Evolutionary conservation across 1,140 invertebrate species (phyloP).

Genomic region (Lithobius niger): DNA sequence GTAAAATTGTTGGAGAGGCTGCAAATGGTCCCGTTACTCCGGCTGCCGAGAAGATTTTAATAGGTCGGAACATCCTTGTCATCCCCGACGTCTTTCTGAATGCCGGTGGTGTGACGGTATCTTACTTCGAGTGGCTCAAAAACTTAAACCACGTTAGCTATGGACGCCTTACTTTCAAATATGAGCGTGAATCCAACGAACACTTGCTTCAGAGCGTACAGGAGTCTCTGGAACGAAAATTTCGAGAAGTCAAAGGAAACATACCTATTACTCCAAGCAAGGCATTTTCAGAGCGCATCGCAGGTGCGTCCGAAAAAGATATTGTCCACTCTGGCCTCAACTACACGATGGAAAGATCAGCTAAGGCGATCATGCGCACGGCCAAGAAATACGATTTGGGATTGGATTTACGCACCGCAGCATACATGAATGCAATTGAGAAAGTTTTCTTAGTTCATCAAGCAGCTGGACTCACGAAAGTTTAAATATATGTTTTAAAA

Average conservation of each 20-base stretch:
- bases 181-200: slow-evolving; percentile 96
- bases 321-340: slow-evolving; percentile 98
- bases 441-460: slow-evolving; percentile 98
- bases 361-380: slow-evolving; percentile 93
- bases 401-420: slow-evolving; percentile 91
- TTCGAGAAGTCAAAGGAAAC: background rate
- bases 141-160: slow-evolving; percentile 99
- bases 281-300: background rate
- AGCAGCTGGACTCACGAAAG: slow-evolving; percentile 91
- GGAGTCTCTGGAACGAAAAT: background rate
- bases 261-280: background rate
- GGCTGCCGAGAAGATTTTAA: slow-evolving; percentile 87
- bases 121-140: too few species aligned
- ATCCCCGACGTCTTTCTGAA: slow-evolving; percentile 96
- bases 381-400: slow-evolving; percentile 94
- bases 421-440: slow-evolving; percentile 95
- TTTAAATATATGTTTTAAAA: slow-evolving; percentile 31
- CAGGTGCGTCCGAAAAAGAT: slow-evolving; percentile 95
- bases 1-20: slow-evolving; percentile 93
- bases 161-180: slow-evolving; percentile 96
- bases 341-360: slow-evolving; percentile 97
- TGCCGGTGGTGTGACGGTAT: slow-evolving; percentile 98
- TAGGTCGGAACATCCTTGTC: slow-evolving; percentile 86
- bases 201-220: slow-evolving; percentile 47
- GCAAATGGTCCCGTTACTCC: slow-evolving; percentile 98